These are phyloP conservation scores for Poeciliopsis prolifica DNA, from an alignment of 2,113 vertebrate species.

Conservation along the genomic window DNA sequence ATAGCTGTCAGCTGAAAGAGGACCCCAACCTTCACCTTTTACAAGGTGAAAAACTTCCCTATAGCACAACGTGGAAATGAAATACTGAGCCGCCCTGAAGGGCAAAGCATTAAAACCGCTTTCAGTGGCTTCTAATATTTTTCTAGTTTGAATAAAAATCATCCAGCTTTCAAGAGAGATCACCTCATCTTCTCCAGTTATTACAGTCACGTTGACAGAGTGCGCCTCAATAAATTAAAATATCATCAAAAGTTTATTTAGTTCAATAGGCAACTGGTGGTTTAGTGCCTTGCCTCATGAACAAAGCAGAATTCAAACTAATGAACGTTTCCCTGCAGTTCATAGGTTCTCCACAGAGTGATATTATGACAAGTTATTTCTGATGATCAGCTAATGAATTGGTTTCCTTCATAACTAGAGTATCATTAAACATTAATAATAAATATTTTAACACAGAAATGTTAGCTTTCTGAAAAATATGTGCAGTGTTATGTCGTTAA, in stretches of 20 bases:
- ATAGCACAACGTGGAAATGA: constrained; percentile 19
- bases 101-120: constrained; percentile 10
- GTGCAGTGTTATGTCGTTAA: not conserved
- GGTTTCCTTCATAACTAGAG: no score
- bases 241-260: no score
- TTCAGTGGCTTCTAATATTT: constrained; percentile 3
- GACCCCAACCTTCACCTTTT: constrained; percentile 73
- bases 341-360: no score
- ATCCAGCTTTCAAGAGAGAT: not conserved
- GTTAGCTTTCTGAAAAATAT: no score
- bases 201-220: not conserved
- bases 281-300: no score
- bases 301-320: no score
- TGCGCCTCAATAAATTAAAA: not conserved
- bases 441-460: no score
- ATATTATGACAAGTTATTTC: no score
- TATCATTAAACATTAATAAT: no score
- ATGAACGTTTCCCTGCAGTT: no score
- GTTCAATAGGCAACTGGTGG: no score
- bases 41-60: constrained; percentile 55
- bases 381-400: no score
- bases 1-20: constrained; percentile 67
- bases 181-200: not conserved
- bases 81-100: constrained; percentile 19
- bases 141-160: not conserved